Conservation (phyloP, 64 coral and sea anemone species). For the Dendrophyllia cribrosa region DNA sequence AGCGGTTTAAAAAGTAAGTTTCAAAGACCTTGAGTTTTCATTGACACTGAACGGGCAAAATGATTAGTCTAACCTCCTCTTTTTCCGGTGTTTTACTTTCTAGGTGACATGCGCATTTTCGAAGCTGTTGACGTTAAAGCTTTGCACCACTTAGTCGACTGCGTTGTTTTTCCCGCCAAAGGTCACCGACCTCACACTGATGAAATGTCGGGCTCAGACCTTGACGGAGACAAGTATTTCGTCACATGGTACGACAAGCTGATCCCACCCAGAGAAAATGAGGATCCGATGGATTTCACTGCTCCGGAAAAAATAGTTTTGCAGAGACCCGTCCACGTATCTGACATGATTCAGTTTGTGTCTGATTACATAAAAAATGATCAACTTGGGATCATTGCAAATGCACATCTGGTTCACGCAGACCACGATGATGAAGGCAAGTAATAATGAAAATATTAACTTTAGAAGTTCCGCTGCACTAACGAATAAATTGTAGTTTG, state of each 20-base stretch:
- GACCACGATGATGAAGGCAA: conserved; percentile 71
- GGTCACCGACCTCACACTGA: conserved; percentile 80
- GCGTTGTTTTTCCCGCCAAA: conserved; percentile 84
- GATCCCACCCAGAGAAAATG: conserved; percentile 50
- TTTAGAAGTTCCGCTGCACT: too few species aligned
- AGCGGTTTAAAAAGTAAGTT: too few species aligned
- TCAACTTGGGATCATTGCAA: conserved; percentile 88
- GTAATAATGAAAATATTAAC: too few species aligned
- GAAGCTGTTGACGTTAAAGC: conserved; percentile 72
- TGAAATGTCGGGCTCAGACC: conserved; percentile 92
- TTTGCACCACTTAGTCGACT: conserved; percentile 72
- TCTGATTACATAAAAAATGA: conserved; percentile 91
- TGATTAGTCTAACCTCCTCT: too few species aligned
- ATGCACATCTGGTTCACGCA: conserved; percentile 83
- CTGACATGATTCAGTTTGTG: conserved; percentile 88
- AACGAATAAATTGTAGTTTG: too few species aligned
- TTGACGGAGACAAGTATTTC: conserved; percentile 92
- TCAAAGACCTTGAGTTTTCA: too few species aligned
- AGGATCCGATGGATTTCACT: conserved; percentile 81
- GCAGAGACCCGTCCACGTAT: conserved; percentile 58
- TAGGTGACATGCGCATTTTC: conserved; percentile 88
- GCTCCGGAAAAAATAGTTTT: conserved; percentile 66
- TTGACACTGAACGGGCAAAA: too few species aligned
- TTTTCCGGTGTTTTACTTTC: neutral
- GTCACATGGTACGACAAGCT: conserved; percentile 78